Base-by-base conservation (phyloP, 1,140 invertebrate genomes). In the Leptinotarsa texana region DNA sequence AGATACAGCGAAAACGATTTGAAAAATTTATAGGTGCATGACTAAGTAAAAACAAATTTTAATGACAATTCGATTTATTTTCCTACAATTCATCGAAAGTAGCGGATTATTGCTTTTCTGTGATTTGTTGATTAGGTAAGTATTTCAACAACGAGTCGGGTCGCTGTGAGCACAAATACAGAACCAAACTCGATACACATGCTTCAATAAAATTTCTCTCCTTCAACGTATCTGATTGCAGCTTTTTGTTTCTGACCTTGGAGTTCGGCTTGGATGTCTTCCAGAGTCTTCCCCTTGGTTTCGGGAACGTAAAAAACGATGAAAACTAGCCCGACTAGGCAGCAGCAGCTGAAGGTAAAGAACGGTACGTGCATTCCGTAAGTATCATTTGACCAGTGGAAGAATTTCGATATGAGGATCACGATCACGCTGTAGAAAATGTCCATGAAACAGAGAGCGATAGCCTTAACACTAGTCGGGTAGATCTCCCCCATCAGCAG, bases 241-340 rank as follows among this genome's bases (percentile, higher is more conserved):
- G 65, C n/a, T 33, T 24, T 21, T 67, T 24, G 8, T 67, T 67
- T 13, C 2, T 47, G n/a, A 18, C 21, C 24, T n/a, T 4, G 48
- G 1, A 83, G 75, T 57, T 80, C 76, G 13, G 67, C 74, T 72
- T 83, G 82, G 49, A 84, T 84, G 61, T 84, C 82, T 67, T 91
- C 89, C 68, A 94, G 89, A 0, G 91, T 91, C 81, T 92, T 93
- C 13, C 92, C 93, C 86, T 95, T 95, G 0, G 94, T 96, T 86
- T 96, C 94, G 0, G 94, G 93, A 15, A 95, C 86, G 62, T 88
- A 87, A 15, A 88, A 84, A n/a, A 91, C 84, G 63, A 91, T 88
- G 80, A 91, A 94, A 21, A 91, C 18, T 13, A 83, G 65, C 8
- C 91, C 88, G 2, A 91, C 65, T 0, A 90, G 78, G 63, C 92